Evolutionary conservation across 2,888 invertebrate genomes (phyloP), one percentile per base, ranked within the genome.

Genomic region (Gymnocheta viridis): DNA sequence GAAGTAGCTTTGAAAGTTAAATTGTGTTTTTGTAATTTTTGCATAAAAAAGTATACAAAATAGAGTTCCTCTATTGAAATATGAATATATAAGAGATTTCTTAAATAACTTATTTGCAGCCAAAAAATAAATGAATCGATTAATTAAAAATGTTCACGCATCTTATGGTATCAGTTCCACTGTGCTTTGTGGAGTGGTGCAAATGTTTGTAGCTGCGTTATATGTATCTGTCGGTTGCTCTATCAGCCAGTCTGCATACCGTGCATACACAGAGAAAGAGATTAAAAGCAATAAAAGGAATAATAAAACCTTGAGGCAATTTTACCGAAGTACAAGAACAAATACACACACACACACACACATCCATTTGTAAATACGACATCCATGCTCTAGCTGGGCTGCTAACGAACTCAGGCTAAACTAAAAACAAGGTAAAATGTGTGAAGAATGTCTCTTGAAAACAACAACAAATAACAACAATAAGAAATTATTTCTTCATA

Each of bases 241-340:
- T 51, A 51, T 38, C 7, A 29, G 5, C 29, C 32, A 47, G 35
- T 72, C 54, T 64, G 70, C 35, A 78, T 60, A 32, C 44, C 38
- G n/a, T n/a, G 32, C 58, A 49, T 14, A 69, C 9, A 70, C 6
- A n/a, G 22, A 64, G 35, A 72, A 56, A 72, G 56, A 74, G 67
- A 74, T 81, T 81, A 51, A 73, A 64, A 73, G 80, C 66, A 73
- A 67, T 80, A 80, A 80, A 81, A 81, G 81, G 81, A 81, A 81
- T 54, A 81, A 81, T 54, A 74, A 79, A 81, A 51, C 81, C 74
- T 80, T 80, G 73, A 74, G 67, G 80, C 80, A 51, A 80, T 73
- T 73, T 66, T 66, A 35, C 47, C 56, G 66, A 80, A 66, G 64
- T 66, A 73, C 41, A n/a, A 27, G 10, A 27, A 27, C 35, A 24